A percentile compares a stretch with the other conserved stretches of the same genome.
phyloP scores from a whole-genome alignment of 2,113 vertebrate species.

The Barnardius zonarius region DNA sequence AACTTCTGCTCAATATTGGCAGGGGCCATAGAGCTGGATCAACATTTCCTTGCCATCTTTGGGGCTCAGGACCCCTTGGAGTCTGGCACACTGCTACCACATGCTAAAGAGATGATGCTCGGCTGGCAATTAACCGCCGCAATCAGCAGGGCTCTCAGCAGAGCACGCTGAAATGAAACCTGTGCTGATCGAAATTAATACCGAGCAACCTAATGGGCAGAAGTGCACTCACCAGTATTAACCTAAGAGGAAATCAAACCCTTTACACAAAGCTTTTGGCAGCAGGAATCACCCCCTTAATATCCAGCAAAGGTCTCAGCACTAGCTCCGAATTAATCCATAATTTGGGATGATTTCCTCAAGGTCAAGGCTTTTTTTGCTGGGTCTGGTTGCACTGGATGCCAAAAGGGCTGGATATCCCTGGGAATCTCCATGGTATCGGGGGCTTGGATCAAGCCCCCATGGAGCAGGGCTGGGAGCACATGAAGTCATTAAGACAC shows the following conservation, averaged over 20 bases:
- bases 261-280: neutral
- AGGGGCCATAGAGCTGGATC: fast-evolving
- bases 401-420: neutral
- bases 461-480: neutral
- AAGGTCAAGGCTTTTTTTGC: neutral
- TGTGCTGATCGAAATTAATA: conserved; percentile 35
- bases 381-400: neutral
- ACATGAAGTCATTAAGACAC: neutral
- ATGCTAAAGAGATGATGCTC: neutral
- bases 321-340: neutral
- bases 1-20: neutral
- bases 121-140: conserved; percentile 30
- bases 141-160: conserved; percentile 47
- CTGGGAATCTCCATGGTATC: neutral
- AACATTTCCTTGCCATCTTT: neutral
- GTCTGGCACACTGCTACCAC: neutral
- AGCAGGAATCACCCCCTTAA: neutral
- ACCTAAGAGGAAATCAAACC: conserved; percentile 3
- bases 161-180: neutral
- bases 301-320: neutral
- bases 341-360: conserved; percentile 5
- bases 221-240: neutral
- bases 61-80: neutral
- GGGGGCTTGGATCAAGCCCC: neutral
- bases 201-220: neutral